Evolutionary conservation across 1,140 invertebrate genomes (phyloP), one percentile per base, ranked within the genome.

Genomic region (Tachypleus tridentatus): DNA sequence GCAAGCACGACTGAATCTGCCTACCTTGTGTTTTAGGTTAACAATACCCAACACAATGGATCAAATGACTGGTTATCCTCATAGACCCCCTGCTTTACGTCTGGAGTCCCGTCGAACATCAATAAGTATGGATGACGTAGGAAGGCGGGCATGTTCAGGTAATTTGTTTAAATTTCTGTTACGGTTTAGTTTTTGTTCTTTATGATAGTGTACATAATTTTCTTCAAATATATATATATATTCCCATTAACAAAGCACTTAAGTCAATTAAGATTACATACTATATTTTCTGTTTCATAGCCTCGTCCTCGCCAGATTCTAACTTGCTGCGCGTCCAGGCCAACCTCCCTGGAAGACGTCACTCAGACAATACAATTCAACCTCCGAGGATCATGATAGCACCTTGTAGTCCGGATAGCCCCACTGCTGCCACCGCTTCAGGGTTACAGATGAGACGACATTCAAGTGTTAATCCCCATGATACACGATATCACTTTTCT

Each of bases 391-490:
- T 74, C 50, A 67, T 74, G 11, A 67, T 74, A n/a, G 72, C 69
- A 10, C 72, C 71, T 8, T 71, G 67, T 3, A 72, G 67, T 51
- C 72, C 72, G 89, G 79, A 92, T 87, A 74, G 86, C 86, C 3
- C 70, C 68, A 88, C 89, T 8, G 89, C 87, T 3, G 89, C 89
- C 5, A 88, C 88, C 1, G 69, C 72, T 3, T 71, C 69, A 4
- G 86, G 84, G 59, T 77, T 93, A 49, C 90, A 89, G 3, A 88
- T 89, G 8, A 81, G 91, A 49, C 82, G 91, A 49, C 91, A 94
- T 76, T 93, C 90, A n/a, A 91, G 88, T 74, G 91, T 91, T 69
- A 89, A 89, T 58, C 88, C 89, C 0, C 89, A 91, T 72, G 89
- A 93, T 56, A 73, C 81, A 88, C 64, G 85, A 89, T 57, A 86